These are phyloP conservation scores for Agrochola lota DNA, from an alignment of 2,888 invertebrate species.

Conservation along the genomic window DNA sequence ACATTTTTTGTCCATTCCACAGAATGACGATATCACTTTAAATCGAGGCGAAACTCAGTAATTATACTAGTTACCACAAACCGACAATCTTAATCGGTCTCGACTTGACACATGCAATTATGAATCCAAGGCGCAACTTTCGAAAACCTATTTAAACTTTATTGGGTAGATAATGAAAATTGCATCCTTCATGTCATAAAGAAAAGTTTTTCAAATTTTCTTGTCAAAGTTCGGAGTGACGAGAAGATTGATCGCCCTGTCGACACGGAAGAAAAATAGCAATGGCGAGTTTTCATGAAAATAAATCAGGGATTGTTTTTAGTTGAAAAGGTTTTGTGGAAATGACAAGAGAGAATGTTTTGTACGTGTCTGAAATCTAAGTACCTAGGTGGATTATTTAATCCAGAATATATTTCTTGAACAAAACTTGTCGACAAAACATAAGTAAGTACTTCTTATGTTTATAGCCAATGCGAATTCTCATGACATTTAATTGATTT, in stretches of 20 bases:
- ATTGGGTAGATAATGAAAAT: conserved; percentile 70
- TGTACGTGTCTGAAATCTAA: no score
- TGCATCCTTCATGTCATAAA: conserved; percentile 69
- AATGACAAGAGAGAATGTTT: conserved; percentile 1
- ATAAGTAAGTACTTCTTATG: background rate
- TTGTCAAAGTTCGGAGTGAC: conserved; percentile 75
- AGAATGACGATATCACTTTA: conserved; percentile 16
- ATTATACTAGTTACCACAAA: conserved; percentile 31
- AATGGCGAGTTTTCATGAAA: conserved; percentile 34
- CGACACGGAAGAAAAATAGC: conserved; percentile 68
- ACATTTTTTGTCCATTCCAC: conserved; percentile 25
- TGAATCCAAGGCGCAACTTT: conserved; percentile 67
- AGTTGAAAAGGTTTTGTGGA: conserved; percentile 23
- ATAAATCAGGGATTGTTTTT: conserved; percentile 30
- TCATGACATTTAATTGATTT: background rate
- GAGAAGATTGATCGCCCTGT: conserved; percentile 79
- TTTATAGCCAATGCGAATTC: background rate
- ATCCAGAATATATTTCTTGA: background rate
- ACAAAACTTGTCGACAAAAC: background rate
- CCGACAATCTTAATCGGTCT: conserved; percentile 48
- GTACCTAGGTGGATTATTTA: background rate
- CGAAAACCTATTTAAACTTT: conserved; percentile 66
- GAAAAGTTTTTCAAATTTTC: conserved; percentile 76
- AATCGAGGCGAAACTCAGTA: conserved; percentile 6
- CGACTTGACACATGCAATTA: conserved; percentile 67